A percentile compares a stretch with the other conserved stretches of the same genome.
phyloP scores from a whole-genome alignment of 2,113 vertebrate genomes.

The Istiophorus platypterus region DNA sequence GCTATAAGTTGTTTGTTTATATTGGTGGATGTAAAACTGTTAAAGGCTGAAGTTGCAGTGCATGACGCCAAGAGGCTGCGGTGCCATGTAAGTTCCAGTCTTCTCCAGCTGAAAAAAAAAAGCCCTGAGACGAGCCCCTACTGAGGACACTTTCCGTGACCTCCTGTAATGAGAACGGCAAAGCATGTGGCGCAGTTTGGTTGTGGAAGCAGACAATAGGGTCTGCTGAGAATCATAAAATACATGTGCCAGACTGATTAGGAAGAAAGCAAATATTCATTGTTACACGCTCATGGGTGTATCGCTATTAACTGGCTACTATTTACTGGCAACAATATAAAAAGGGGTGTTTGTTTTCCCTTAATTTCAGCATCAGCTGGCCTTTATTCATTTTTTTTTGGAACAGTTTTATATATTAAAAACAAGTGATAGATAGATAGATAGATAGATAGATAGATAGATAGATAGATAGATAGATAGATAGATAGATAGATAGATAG shows the following conservation, averaged over 20 bases:
- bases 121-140: constrained; percentile 57
- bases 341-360: constrained; percentile 24
- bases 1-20: constrained; percentile 55
- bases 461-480: constrained; percentile 12
- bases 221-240: constrained; percentile 66
- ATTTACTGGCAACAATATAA: constrained; percentile 40
- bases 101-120: constrained; percentile 51
- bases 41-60: constrained; percentile 56
- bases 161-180: constrained; percentile 76
- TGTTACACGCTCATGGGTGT: constrained; percentile 41
- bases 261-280: constrained; percentile 56
- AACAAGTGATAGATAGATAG: background rate
- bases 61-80: constrained; percentile 55
- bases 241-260: constrained; percentile 52
- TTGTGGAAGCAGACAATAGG: constrained; percentile 68
- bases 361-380: constrained; percentile 3
- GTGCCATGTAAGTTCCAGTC: constrained; percentile 53
- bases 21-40: constrained; percentile 56
- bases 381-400: constrained; percentile 16
- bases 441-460: constrained; percentile 7
- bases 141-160: constrained; percentile 79
- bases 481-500: constrained; percentile 1
- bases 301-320: constrained; percentile 33
- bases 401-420: background rate
- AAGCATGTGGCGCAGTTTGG: constrained; percentile 65